Percentiles rank a stretch among this genome's conserved stretches.
Evolutionary conservation across 1,140 invertebrate genomes (phyloP).

Genomic region (Heliconius himera): DNA sequence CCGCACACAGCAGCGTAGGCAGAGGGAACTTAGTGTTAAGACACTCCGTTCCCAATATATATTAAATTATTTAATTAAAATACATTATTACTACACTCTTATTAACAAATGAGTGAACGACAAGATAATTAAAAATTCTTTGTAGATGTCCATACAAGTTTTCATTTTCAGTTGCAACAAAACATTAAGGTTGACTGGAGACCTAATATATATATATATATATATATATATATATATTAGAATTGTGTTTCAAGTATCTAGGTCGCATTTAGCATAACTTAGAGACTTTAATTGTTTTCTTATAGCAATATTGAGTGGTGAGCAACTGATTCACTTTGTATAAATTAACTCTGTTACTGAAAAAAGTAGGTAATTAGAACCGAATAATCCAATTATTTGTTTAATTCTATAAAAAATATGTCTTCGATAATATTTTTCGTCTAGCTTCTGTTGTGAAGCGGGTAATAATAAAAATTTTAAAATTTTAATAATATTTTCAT

Average conservation of each 20-base stretch:
- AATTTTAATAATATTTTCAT: too few species aligned
- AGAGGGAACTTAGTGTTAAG: too few species aligned
- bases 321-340: neutral
- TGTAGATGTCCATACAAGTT: neutral
- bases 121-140: neutral
- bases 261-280: neutral
- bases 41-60: too few species aligned
- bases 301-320: neutral
- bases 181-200: neutral
- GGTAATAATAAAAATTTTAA: too few species aligned
- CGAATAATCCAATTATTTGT: neutral
- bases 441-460: too few species aligned
- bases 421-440: too few species aligned
- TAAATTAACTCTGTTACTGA: neutral
- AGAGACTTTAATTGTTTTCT: neutral
- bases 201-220: neutral
- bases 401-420: neutral
- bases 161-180: neutral
- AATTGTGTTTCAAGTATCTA: neutral
- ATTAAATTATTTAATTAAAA: too few species aligned
- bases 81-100: too few species aligned
- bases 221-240: neutral
- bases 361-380: neutral
- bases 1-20: too few species aligned
- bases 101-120: too few species aligned